Base-by-base conservation (phyloP, 2,888 invertebrate species). In the Rapana venosa region DNA sequence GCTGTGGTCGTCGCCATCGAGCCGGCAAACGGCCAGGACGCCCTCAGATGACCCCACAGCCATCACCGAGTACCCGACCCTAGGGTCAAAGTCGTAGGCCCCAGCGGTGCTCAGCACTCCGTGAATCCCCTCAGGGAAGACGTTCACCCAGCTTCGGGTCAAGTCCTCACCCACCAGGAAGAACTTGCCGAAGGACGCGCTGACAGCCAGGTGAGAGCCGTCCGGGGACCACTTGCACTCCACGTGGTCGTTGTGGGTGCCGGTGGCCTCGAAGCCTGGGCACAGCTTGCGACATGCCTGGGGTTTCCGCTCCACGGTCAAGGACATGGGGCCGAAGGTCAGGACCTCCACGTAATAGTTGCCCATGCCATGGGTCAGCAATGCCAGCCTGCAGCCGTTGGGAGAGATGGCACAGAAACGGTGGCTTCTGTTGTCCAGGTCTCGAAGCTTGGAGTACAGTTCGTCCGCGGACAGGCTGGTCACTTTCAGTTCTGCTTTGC, bases 221-320 rank as follows among this genome's bases (percentile, higher is more conserved):
- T 95, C 94, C 0, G 93, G 93, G 0, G 95, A 95, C 93, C 94
- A 95, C 85, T 93, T 94, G 87, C 94, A 94, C 47, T 93, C 93
- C 6, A 93, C 91, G 85, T 92, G 91, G 81, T 95, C 95, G 30
- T 93, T 93, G 85, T 92, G 92, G 0, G 79, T 88, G 13, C 79
- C 88, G 30, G 88, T 86, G 11, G 90, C 92, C 13, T 89, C 35
- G 88, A 93, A 93, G 5, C 90, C 92, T 15, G 91, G 92, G 58
- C 92, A 92, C 22, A 93, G 56, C 17, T 90, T 81, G 89, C 92
- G 92, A 84, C 93, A 93, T 1, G 88, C 87, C 20, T 91, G 70
- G 11, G 88, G n/a, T n/a, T 87, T 88, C 22, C 88, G 77, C 47
- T 17, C 70, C 13, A 13, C 56, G 30, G 32, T 79, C 26, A 61